These are phyloP conservation scores for Acleris emargana DNA, from an alignment of 2,888 invertebrate species.

Conservation along the genomic window DNA sequence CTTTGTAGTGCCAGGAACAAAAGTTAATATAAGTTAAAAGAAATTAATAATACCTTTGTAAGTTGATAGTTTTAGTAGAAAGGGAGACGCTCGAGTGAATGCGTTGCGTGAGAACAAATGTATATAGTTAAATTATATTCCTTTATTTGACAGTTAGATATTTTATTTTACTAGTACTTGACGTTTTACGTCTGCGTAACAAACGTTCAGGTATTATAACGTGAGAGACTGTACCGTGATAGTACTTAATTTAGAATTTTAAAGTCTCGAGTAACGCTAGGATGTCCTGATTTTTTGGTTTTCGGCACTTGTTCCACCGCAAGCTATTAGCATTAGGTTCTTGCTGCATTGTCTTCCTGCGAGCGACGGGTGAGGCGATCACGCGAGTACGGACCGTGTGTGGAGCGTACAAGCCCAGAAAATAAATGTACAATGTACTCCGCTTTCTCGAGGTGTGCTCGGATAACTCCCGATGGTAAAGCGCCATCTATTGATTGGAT, in stretches of 20 bases:
- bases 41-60: conserved; percentile 43
- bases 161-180: conserved; percentile 46
- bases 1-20: conserved; percentile 49
- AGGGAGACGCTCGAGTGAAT: conserved; percentile 48
- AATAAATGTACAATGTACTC: too few relatives aligned
- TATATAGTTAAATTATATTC: conserved; percentile 69
- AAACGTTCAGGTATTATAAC: conserved; percentile 25
- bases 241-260: conserved; percentile 66
- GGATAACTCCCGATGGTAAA: too few relatives aligned
- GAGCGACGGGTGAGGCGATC: too few relatives aligned
- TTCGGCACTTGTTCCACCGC: conserved; percentile 35
- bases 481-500: too few relatives aligned
- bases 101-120: conserved; percentile 54
- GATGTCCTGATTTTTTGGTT: conserved; percentile 48
- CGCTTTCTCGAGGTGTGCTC: too few relatives aligned
- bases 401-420: too few relatives aligned
- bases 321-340: neutral
- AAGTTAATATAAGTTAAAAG: conserved; percentile 49
- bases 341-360: neutral
- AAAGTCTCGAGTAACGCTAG: conserved; percentile 61
- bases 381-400: too few relatives aligned
- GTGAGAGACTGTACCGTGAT: conserved; percentile 69
- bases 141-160: conserved; percentile 59
- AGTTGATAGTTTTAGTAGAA: conserved; percentile 52
- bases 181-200: conserved; percentile 1